Percentiles rank a stretch among this genome's conserved stretches.
These are phyloP conservation scores for Branchinecta sandiegonensis DNA, from an alignment of 2,888 invertebrate genomes.

Conservation along the genomic window DNA sequence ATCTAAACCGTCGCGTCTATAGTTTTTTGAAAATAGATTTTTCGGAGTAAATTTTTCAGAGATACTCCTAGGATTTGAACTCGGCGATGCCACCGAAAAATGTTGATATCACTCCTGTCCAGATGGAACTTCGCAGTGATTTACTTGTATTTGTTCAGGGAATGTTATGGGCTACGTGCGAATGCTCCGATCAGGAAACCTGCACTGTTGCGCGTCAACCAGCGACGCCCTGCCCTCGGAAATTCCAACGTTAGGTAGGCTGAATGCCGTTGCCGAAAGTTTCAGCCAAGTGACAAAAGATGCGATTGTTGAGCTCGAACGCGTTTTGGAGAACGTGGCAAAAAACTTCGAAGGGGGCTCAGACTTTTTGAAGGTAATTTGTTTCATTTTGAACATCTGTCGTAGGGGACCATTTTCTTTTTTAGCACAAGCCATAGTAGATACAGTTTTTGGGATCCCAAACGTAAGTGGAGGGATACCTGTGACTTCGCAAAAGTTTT, in stretches of 20 bases:
- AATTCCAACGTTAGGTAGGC: slow-evolving; percentile 42
- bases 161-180: slow-evolving; percentile 94
- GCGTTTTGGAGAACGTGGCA: slow-evolving; percentile 58
- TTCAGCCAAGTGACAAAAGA: slow-evolving; percentile 46
- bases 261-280: slow-evolving; percentile 46
- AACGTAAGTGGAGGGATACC: too few species aligned
- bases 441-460: too few species aligned
- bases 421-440: too few species aligned
- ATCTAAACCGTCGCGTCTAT: too few species aligned
- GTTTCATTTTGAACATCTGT: neutral
- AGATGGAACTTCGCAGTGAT: neutral
- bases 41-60: too few species aligned
- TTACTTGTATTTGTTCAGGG: slow-evolving; percentile 34
- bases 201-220: slow-evolving; percentile 80
- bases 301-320: slow-evolving; percentile 57
- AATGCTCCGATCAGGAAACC: slow-evolving; percentile 79
- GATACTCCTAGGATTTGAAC: too few species aligned
- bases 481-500: too few species aligned
- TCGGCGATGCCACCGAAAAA: too few species aligned
- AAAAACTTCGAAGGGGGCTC: slow-evolving; percentile 73
- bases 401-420: too few species aligned
- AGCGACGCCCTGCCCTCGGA: slow-evolving; percentile 62
- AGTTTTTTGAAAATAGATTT: too few species aligned
- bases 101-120: too few species aligned
- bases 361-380: slow-evolving; percentile 57